These are phyloP conservation scores for Ploceus nigricollis DNA, from an alignment of 2,113 vertebrate genomes.

Conservation along the genomic window DNA sequence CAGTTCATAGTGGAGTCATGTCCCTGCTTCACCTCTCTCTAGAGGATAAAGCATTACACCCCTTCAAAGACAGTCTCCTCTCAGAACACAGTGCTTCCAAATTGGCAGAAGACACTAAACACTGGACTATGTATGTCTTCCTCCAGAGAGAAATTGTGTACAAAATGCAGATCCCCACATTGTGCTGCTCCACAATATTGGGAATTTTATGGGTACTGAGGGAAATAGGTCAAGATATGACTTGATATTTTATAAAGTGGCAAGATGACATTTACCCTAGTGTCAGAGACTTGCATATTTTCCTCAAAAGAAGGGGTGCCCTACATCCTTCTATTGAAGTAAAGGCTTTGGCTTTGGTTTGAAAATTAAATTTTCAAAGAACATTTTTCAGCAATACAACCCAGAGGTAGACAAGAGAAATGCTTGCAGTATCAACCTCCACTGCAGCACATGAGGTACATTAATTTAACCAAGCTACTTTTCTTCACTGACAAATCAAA, in stretches of 20 bases:
- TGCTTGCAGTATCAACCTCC: background rate
- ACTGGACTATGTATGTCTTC: fast-evolving
- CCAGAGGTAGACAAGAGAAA: background rate
- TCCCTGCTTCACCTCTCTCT: background rate
- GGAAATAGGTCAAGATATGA: background rate
- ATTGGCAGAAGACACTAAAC: background rate
- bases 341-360: background rate
- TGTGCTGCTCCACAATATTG: background rate
- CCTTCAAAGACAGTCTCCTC: background rate
- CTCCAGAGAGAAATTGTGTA: background rate
- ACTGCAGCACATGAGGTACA: background rate
- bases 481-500: background rate
- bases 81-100: background rate
- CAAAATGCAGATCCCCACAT: background rate
- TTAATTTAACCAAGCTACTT: background rate
- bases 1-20: too few species aligned
- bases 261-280: background rate
- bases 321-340: fast-evolving
- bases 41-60: background rate
- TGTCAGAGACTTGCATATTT: background rate
- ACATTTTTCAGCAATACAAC: background rate
- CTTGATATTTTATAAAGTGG: background rate
- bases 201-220: background rate
- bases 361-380: background rate
- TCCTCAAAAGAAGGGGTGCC: background rate